phyloP scores from a whole-genome alignment of 1,140 invertebrate species.

The Drosophila nannoptera region DNA sequence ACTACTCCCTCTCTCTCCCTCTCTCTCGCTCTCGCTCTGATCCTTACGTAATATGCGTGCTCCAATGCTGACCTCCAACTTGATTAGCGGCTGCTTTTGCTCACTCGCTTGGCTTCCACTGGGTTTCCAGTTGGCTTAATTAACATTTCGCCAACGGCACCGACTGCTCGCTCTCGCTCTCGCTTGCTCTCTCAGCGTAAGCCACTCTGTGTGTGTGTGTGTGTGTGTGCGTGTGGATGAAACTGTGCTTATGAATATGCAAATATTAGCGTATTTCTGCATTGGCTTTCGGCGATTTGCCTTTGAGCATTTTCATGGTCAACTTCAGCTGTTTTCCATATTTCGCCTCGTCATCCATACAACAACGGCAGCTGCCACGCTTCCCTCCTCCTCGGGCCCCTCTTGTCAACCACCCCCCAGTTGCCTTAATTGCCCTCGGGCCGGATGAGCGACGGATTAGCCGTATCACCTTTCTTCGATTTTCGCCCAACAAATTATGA shows the following conservation, averaged over 20 bases:
- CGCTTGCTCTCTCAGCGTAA: constrained; percentile 1
- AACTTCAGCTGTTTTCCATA: constrained; percentile 52
- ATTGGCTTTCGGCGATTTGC: constrained; percentile 25
- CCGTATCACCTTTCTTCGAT: constrained; percentile 24
- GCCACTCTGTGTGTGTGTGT: constrained; percentile 7
- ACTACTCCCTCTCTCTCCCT: not conserved
- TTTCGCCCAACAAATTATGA: constrained; percentile 19
- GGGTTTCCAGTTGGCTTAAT: constrained; percentile 57
- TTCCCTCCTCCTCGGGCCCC: not conserved
- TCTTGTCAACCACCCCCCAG: too few relatives aligned
- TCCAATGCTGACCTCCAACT: constrained; percentile 65
- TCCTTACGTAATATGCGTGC: constrained; percentile 62
- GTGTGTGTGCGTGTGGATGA: constrained; percentile 20
- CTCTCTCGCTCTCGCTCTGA: constrained; percentile 2
- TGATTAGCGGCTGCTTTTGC: constrained; percentile 67
- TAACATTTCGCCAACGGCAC: constrained; percentile 55
- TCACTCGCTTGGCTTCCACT: constrained; percentile 32
- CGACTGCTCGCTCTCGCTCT: too few relatives aligned
- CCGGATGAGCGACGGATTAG: not conserved
- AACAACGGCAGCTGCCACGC: constrained; percentile 6
- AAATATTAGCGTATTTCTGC: constrained; percentile 49
- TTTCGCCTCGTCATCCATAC: constrained; percentile 7
- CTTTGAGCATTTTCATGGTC: constrained; percentile 63
- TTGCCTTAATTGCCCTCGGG: not conserved
- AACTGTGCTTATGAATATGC: constrained; percentile 64